These are phyloP conservation scores for Drosophila takahashii DNA, from an alignment of 1,140 invertebrate species.

Conservation along the genomic window DNA sequence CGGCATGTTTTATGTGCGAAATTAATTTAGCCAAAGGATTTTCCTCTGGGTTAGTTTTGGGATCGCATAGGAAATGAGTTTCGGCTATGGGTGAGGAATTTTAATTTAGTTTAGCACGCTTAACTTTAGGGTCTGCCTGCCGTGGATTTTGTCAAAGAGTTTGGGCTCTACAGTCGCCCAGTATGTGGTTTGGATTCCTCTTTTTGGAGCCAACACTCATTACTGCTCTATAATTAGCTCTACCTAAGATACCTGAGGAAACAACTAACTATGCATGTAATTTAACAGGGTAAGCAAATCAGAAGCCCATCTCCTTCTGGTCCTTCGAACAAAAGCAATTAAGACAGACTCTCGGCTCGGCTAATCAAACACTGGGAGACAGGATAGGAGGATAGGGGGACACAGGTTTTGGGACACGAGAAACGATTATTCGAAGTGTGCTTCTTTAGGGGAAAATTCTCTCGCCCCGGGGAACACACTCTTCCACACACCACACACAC, in stretches of 20 bases:
- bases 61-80: conserved; percentile 39
- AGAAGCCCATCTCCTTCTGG: conserved; percentile 5
- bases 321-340: conserved; percentile 52
- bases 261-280: conserved; percentile 55
- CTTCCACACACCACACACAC: conserved; percentile 4
- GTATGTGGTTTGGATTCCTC: neutral
- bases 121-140: conserved; percentile 15
- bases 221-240: conserved; percentile 34
- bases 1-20: conserved; percentile 45
- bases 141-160: conserved; percentile 10
- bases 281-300: conserved; percentile 56
- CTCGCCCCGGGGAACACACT: conserved; percentile 22
- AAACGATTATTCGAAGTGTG: conserved; percentile 40
- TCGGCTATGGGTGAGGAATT: conserved; percentile 20
- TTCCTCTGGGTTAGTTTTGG: conserved; percentile 39
- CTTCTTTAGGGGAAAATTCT: conserved; percentile 44
- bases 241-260: conserved; percentile 20
- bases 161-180: neutral
- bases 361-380: conserved; percentile 61
- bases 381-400: neutral
- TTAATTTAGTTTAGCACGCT: conserved; percentile 42
- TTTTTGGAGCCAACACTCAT: conserved; percentile 12
- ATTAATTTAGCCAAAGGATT: conserved; percentile 43
- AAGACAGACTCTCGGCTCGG: conserved; percentile 24
- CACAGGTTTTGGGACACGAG: conserved; percentile 27